Percentiles rank a stretch among this genome's conserved stretches.
These are phyloP conservation scores for Toxotes chatareus DNA, from an alignment of 2,113 vertebrate species.

Conservation along the genomic window DNA sequence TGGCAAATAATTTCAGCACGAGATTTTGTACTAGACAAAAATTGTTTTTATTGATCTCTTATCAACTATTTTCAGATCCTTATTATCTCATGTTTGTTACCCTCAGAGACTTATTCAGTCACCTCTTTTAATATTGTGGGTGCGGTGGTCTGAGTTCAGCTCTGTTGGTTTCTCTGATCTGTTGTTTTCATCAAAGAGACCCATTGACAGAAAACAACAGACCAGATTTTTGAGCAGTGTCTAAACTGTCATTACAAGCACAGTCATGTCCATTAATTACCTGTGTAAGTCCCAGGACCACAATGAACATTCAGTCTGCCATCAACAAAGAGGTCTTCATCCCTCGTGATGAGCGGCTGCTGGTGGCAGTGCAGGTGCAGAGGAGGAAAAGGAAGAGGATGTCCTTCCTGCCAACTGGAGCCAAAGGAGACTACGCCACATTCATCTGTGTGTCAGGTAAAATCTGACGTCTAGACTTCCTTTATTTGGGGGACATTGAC, in stretches of 20 bases:
- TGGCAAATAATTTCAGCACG: too few relatives aligned
- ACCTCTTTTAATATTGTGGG: neutral
- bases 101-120: too few relatives aligned
- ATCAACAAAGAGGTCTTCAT: conserved; percentile 95
- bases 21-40: too few relatives aligned
- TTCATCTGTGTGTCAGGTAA: conserved; percentile 97
- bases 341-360: conserved; percentile 91
- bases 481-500: neutral
- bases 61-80: too few relatives aligned
- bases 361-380: conserved; percentile 93
- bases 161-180: neutral
- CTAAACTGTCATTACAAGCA: neutral
- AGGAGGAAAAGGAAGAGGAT: conserved; percentile 94
- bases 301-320: conserved; percentile 92
- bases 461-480: neutral
- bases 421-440: conserved; percentile 91
- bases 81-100: too few relatives aligned
- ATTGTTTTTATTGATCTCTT: neutral
- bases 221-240: neutral
- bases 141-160: too few relatives aligned
- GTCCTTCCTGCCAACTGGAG: conserved; percentile 89
- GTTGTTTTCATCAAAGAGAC: neutral
- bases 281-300: conserved; percentile 43
- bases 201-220: neutral
- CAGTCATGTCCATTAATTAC: conserved; percentile 34